These are phyloP conservation scores for Gobio occitaniae DNA, from an alignment of 2,797 vertebrate genomes.

Conservation along the genomic window DNA sequence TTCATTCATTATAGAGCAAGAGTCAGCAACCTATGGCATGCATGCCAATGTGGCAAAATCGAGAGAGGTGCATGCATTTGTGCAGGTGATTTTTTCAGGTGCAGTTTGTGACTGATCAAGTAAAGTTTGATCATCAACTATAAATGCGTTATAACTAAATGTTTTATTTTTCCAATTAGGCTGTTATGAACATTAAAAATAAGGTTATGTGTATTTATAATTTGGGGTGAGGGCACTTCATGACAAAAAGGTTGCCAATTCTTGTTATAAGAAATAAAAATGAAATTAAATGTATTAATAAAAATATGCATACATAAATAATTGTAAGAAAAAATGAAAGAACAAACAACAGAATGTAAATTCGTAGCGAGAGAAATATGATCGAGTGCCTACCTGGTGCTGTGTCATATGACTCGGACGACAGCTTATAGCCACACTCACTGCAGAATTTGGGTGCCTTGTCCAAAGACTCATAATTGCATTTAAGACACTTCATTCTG, in stretches of 20 bases:
- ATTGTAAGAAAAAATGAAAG: background rate
- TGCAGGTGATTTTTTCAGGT: background rate
- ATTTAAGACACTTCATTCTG: constrained; percentile 76
- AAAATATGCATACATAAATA: background rate
- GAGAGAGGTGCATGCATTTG: too few species aligned
- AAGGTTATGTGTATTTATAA: background rate
- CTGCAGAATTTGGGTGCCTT: constrained; percentile 80
- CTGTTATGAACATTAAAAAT: too few species aligned
- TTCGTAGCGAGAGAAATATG: background rate
- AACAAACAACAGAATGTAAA: background rate
- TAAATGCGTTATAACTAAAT: background rate
- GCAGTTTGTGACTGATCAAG: background rate
- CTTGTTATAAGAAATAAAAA: background rate
- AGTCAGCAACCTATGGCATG: too few species aligned
- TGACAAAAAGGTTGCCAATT: background rate
- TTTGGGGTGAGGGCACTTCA: background rate
- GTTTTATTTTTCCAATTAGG: background rate
- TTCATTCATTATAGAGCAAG: background rate
- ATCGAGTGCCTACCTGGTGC: constrained; percentile 60
- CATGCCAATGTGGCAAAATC: too few species aligned
- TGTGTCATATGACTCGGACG: constrained; percentile 42
- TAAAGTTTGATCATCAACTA: background rate
- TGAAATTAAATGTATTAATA: background rate
- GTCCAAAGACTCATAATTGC: constrained; percentile 65
- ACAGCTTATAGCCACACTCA: constrained; percentile 67